A percentile compares a stretch with the other conserved stretches of the same genome.
These are phyloP conservation scores for Saturnia japonica DNA, from an alignment of 2,888 invertebrate genomes.

Conservation along the genomic window DNA sequence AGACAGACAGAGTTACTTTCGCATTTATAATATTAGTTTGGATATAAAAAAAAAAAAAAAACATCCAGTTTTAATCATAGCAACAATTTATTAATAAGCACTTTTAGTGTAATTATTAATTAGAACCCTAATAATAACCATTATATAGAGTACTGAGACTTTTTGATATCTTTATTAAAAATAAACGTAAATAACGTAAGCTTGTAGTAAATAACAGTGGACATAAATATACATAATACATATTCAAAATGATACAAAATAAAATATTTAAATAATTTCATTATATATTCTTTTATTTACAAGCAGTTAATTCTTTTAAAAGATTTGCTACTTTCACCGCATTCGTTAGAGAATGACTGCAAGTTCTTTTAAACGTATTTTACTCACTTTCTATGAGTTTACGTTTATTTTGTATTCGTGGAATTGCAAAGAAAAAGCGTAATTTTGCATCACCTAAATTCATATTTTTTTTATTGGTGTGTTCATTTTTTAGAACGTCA, in stretches of 20 bases:
- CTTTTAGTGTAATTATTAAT: too few relatives aligned
- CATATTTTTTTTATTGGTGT: not conserved
- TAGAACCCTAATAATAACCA: too few relatives aligned
- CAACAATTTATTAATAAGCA: too few relatives aligned
- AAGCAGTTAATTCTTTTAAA: not conserved
- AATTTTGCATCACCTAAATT: not conserved
- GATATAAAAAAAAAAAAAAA: too few relatives aligned
- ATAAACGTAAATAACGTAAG: too few relatives aligned
- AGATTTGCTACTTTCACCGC: not conserved
- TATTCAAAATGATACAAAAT: not conserved
- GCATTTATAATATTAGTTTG: too few relatives aligned
- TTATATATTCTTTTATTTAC: not conserved
- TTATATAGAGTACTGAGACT: too few relatives aligned
- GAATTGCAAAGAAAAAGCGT: not conserved
- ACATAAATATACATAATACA: too few relatives aligned
- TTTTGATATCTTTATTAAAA: too few relatives aligned
- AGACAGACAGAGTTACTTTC: too few relatives aligned
- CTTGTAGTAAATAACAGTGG: too few relatives aligned
- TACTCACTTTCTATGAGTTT: not conserved
- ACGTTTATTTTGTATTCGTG: not conserved
- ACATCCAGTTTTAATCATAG: too few relatives aligned
- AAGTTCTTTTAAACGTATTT: not conserved
- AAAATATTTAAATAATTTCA: not conserved
- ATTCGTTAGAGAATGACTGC: not conserved
- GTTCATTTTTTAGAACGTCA: not conserved